phyloP scores from a whole-genome alignment of 2,113 vertebrate species.

The Syngnathoides biaculeatus region DNA sequence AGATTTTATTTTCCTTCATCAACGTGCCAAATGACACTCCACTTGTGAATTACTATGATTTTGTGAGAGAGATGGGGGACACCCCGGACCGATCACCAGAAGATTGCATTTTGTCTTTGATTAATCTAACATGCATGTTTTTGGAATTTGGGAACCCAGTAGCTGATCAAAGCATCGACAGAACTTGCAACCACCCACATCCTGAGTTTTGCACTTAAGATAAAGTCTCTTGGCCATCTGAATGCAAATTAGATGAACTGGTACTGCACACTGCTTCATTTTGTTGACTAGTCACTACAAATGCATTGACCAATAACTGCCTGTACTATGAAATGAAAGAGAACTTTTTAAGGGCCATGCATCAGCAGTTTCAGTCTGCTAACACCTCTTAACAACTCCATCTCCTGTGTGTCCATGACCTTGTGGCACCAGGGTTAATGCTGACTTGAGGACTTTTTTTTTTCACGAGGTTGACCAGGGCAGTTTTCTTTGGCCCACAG shows the following conservation, averaged over 20 bases:
- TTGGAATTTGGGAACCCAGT: too few species aligned
- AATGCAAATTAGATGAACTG: slow-evolving; percentile 50
- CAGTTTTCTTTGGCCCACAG: slow-evolving; percentile 35
- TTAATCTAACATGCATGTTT: too few species aligned
- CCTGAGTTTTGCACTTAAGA: too few species aligned
- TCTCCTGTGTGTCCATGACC: slow-evolving; percentile 41
- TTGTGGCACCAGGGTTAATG: slow-evolving; percentile 45
- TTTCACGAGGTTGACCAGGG: slow-evolving; percentile 42
- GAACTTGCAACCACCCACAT: too few species aligned
- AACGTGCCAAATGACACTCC: too few species aligned
- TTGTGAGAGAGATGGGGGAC: too few species aligned
- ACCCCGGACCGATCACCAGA: too few species aligned
- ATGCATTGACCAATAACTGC: slow-evolving; percentile 27
- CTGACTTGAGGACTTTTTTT: slow-evolving; percentile 52
- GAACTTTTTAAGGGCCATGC: slow-evolving; percentile 20
- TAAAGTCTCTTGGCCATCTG: background rate
- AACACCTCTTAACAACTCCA: slow-evolving; percentile 23
- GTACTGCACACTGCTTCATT: slow-evolving; percentile 44
- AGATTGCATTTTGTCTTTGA: too few species aligned
- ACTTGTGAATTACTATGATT: too few species aligned
- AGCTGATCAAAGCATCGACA: too few species aligned
- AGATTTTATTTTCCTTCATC: too few species aligned
- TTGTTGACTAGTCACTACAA: slow-evolving; percentile 37
- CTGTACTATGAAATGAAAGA: slow-evolving; percentile 38
- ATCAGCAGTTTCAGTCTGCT: slow-evolving; percentile 42